Evolutionary conservation across 2,888 invertebrate species (phyloP), one percentile per base, ranked within the genome.

Genomic region (Drosophila anomalipes): DNA sequence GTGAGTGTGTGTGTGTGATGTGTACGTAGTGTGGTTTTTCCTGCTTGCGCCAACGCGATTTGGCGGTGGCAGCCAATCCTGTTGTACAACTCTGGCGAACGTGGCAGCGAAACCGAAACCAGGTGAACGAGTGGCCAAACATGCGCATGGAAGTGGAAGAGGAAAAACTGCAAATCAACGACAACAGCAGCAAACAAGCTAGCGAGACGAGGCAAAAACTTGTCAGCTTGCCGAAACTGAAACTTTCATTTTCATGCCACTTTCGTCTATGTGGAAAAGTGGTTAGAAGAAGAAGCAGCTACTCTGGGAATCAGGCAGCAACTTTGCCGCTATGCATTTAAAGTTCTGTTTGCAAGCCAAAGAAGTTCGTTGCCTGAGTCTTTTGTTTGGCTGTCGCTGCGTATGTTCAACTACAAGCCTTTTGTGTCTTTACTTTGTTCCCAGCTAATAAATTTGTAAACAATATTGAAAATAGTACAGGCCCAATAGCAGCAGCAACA

Each of bases 391-490:
- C 44, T 16, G 28, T 35, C 37, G 30, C 58, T 47, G 75, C 80
- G 74, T 77, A 54, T 66, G 65, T 60, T 65, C 51, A 60, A 66
- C 57, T 22, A 52, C 72, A 47, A 44, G 62, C 60, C 81, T 74
- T 81, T 82, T 83, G 72, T 77, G 57, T 10, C 32, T 61, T 70
- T 62, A 3, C 62, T 72, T 65, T 65, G 71, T 90, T 87, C 86
- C 91, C 87, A 87, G 90, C 79, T 85, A 83, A 90, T 89, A 89
- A 86, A 86, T 83, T 86, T 89, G 89, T 86, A 69, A 77, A 76
- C 85, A 90, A 79, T 87, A 87, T 90, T 77, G 82, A 82, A 90
- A 76, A 83, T 73, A 74, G 83, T 71, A 71, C 77, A 81, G 64
- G 66, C 69, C 54, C 60, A 72, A 77, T 63, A 63, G 53, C 30